Evolutionary conservation across 2,888 invertebrate species (phyloP), one percentile per base, ranked within the genome.

Genomic region (Rhingia campestris): DNA sequence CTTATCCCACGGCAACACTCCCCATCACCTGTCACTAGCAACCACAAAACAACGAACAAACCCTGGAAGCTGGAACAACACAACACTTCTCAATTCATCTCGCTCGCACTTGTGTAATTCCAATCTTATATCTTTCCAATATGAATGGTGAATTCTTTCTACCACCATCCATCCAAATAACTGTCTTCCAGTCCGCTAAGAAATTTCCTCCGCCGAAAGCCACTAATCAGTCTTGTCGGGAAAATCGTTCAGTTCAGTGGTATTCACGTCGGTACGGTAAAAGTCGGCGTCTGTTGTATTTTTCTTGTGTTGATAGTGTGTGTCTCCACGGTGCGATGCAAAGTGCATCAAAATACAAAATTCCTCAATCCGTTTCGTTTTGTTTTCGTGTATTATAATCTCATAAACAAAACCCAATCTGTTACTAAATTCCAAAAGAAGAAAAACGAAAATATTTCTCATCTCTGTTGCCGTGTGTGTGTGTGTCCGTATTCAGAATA

Each of bases 171-270:
- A 47, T 45, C 37, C 4, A 61, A 2, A 56, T 22, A 53, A 43
- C 7, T 41, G 4, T 47, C 35, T 76, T 76, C 69, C 69, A 77
- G 63, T 70, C 47, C 22, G 10, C 63, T 33, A 22, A 59, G 22
- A 54, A 45, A 14, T 10, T 63, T 35, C 37, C 49, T 51, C 22
- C 45, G 39, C 58, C 32, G 22, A 75, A 61, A 76, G 14, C 49
- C 30, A 10, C 22, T 4, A 6, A 30, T 77, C 77, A 82, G 82
- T 82, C 47, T 53, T 39, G 73, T 82, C 70, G 79, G 73, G 53
- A 79, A 82, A 53, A 74, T 69, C 39, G 67, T 69, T 63, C 49
- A 35, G 69, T 69, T 58, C 14, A 49, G 72, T 77, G 49, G 66
- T 73, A 10, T 39, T 7, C 33, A 7, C 43, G 76, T 64, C 35